These are phyloP conservation scores for Mechanitis mazaeus DNA, from an alignment of 2,888 invertebrate genomes.

Conservation along the genomic window DNA sequence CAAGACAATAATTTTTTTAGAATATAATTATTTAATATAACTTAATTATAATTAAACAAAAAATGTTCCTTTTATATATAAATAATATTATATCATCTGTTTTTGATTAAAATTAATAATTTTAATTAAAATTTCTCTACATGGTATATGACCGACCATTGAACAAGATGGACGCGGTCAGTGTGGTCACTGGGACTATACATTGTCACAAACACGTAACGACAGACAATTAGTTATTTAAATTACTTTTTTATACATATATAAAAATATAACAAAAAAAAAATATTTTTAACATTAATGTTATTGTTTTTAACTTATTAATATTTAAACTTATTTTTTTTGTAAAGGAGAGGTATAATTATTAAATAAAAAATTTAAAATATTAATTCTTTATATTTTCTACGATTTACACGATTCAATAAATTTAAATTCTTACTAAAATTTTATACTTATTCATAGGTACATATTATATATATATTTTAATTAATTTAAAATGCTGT, in stretches of 20 bases:
- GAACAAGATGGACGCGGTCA: constrained; percentile 22
- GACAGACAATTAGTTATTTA: constrained; percentile 6
- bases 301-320: too few species aligned
- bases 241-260: neutral
- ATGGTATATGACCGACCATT: constrained; percentile 16
- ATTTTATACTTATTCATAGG: neutral
- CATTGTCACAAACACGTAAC: constrained; percentile 11
- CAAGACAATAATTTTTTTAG: neutral
- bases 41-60: too few species aligned
- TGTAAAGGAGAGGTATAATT: too few species aligned
- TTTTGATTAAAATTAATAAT: neutral
- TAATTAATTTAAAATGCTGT: constrained; percentile 1
- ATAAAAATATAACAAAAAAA: neutral
- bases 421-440: too few species aligned
- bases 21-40: too few species aligned
- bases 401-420: too few species aligned
- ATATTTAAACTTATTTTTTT: too few species aligned
- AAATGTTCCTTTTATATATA: too few species aligned
- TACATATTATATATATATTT: neutral
- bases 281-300: too few species aligned
- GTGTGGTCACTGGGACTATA: constrained; percentile 23
- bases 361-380: too few species aligned
- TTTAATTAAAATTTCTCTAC: neutral
- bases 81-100: too few species aligned
- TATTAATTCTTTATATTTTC: too few species aligned